Evolutionary conservation across 2,113 vertebrate genomes (phyloP), one percentile per base, ranked within the genome.

Genomic region (Pseudonaja textilis): DNA sequence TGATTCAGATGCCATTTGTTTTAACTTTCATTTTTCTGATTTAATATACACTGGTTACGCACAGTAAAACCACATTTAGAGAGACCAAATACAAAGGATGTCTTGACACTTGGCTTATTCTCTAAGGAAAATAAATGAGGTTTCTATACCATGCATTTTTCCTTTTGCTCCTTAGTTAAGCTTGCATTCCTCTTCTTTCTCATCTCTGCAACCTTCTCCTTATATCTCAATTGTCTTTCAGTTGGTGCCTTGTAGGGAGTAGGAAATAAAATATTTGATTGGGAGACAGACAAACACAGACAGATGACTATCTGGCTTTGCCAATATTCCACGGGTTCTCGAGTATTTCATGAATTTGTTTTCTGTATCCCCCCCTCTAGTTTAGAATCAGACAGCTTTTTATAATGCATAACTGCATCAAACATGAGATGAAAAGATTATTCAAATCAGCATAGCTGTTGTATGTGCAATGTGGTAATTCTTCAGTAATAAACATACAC

Each of bases 201-300:
- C 94, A 99, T 97, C 97, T 99, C 99, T 18, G 98, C 98, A 94
- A 99, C 99, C 95, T 99, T 99, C 96, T 99, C 99, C 93, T 99
- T 99, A 94, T 99, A 99, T 6, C 98, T 95, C 93, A 99, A 98
- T 96, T 99, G 99, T 93, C 98, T 98, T 47, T 98, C 98, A 22
- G 99, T 99, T 56, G 99, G 99, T 23, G 98, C 98, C 99, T 99
- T 20, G 93, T 14, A 96, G 87, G 85, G 74, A 87, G 90, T 89
- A 23, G 89, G 81, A 91, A 89, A 34, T 7, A 92, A 45, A 89
- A 23, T 54, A 85, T 8, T 10, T 34, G 39, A 11, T 29, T 42
- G 34, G 39, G 91, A 92, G 94, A 91, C 81, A 22, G 64, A 34
- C 1, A 89, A 9, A 61, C 25, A 61, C 25, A 61, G 59, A 61